Conservation (phyloP, 1,140 invertebrate genomes). For the Tribolium madens region DNA sequence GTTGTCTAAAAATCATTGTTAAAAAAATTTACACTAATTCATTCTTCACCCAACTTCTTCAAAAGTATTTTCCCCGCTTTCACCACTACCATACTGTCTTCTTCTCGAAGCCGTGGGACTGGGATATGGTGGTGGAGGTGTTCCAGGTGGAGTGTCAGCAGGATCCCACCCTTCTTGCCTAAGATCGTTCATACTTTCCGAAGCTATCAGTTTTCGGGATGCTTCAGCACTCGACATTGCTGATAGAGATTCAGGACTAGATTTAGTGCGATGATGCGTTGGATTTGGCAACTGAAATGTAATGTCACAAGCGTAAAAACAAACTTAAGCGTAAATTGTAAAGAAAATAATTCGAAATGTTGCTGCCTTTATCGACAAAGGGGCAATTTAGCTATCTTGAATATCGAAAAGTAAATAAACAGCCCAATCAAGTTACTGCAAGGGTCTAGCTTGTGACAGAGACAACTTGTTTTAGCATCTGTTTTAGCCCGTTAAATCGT, state of each 20-base stretch:
- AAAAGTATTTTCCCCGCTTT: constrained; percentile 54
- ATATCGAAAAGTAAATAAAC: not conserved
- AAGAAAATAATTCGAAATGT: not conserved
- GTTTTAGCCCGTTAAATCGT: too few species aligned
- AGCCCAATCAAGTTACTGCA: not conserved
- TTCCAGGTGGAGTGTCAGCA: constrained; percentile 79
- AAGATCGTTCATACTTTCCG: constrained; percentile 74
- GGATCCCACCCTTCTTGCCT: constrained; percentile 63
- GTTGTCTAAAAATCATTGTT: constrained; percentile 10
- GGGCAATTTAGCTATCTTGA: not conserved
- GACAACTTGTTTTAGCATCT: too few species aligned
- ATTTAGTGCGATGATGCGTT: constrained; percentile 78
- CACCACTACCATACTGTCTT: constrained; percentile 54
- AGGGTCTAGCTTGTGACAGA: too few species aligned
- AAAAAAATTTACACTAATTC: not conserved
- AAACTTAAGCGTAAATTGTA: not conserved
- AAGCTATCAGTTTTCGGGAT: constrained; percentile 69
- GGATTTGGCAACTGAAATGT: constrained; percentile 60
- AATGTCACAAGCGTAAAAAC: not conserved
- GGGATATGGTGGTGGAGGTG: constrained; percentile 87
- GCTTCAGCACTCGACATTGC: constrained; percentile 67
- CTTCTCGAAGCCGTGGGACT: constrained; percentile 63
- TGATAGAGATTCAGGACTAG: constrained; percentile 75
- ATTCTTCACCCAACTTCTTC: constrained; percentile 52
- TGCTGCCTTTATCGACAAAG: not conserved